A percentile compares a stretch with the other conserved stretches of the same genome.
phyloP scores from a whole-genome alignment of 2,888 invertebrate genomes.

The Drosophila paramelanica region DNA sequence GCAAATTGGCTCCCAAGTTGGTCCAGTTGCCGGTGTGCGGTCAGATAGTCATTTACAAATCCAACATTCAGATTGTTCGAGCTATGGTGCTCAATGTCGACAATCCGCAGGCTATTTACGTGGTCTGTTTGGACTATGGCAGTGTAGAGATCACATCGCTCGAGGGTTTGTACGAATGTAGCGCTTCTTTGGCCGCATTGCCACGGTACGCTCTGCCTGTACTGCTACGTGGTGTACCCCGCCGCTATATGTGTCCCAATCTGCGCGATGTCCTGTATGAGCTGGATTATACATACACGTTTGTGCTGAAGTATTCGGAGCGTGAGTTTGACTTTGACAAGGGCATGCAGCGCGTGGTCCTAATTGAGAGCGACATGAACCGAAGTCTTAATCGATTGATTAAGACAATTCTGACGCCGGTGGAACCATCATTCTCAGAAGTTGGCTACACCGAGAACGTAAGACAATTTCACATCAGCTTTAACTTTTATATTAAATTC shows the following conservation, averaged over 20 bases:
- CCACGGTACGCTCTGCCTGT: conserved; percentile 78
- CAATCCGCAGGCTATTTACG: conserved; percentile 64
- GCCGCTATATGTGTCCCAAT: conserved; percentile 72
- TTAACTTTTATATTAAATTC: neutral
- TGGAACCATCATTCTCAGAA: conserved; percentile 55
- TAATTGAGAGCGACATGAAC: conserved; percentile 70
- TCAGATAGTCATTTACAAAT: conserved; percentile 75
- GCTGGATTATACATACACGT: conserved; percentile 36
- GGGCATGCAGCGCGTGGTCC: conserved; percentile 66
- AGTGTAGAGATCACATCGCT: conserved; percentile 74
- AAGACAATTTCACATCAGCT: conserved; percentile 27
- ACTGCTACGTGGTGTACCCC: conserved; percentile 75
- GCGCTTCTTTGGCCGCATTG: conserved; percentile 54
- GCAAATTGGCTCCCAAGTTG: conserved; percentile 56
- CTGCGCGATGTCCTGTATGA: conserved; percentile 59
- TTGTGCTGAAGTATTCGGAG: conserved; percentile 70
- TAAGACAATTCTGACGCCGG: conserved; percentile 59
- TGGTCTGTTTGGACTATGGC: conserved; percentile 82
- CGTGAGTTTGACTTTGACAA: conserved; percentile 58
- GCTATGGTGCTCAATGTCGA: conserved; percentile 78
- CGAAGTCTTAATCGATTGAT: conserved; percentile 78
- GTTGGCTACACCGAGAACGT: conserved; percentile 67
- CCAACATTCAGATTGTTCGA: conserved; percentile 69
- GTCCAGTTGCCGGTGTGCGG: conserved; percentile 71
- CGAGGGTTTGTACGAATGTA: conserved; percentile 72